These are phyloP conservation scores for Scleropages formosus DNA, from an alignment of 2,797 vertebrate species.

Conservation along the genomic window DNA sequence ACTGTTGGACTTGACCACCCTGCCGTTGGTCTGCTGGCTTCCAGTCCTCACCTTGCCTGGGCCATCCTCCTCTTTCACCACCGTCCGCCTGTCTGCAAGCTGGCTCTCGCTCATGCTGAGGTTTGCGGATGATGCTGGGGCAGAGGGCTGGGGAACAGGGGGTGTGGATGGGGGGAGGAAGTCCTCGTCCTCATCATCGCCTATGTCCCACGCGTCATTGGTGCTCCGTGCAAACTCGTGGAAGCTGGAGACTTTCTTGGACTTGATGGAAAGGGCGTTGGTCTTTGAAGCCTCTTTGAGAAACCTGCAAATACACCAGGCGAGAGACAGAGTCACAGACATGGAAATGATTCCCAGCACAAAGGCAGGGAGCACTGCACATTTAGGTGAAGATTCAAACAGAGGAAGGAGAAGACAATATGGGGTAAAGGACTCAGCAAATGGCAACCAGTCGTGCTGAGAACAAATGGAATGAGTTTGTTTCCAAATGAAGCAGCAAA, in stretches of 20 bases:
- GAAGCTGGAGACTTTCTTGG: conserved; percentile 92
- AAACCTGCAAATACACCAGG: conserved; percentile 68
- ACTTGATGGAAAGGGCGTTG: conserved; percentile 74
- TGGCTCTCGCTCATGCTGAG: not conserved
- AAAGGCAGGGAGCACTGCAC: not conserved
- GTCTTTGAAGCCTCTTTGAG: conserved; percentile 83
- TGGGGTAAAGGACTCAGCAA: too few species aligned
- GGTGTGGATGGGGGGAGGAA: conserved; percentile 51
- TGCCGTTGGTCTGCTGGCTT: conserved; percentile 67
- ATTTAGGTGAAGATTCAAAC: too few species aligned
- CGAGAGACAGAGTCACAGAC: not conserved
- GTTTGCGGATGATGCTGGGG: conserved; percentile 22
- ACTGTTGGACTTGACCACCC: conserved; percentile 85
- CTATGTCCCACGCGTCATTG: conserved; percentile 96
- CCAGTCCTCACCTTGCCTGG: conserved; percentile 59
- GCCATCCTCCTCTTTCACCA: conserved; percentile 66
- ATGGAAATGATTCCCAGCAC: not conserved
- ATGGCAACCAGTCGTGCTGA: too few species aligned
- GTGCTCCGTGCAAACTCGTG: conserved; percentile 94
- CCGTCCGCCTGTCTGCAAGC: not conserved
- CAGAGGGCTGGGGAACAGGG: conserved; percentile 39
- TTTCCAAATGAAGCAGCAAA: too few species aligned
- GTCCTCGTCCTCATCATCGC: conserved; percentile 83
- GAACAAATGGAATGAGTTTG: too few species aligned
- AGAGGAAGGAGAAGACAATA: not conserved